Evolutionary conservation across 2,797 vertebrate species (phyloP).

Genomic region (Aphelocoma californica): DNA sequence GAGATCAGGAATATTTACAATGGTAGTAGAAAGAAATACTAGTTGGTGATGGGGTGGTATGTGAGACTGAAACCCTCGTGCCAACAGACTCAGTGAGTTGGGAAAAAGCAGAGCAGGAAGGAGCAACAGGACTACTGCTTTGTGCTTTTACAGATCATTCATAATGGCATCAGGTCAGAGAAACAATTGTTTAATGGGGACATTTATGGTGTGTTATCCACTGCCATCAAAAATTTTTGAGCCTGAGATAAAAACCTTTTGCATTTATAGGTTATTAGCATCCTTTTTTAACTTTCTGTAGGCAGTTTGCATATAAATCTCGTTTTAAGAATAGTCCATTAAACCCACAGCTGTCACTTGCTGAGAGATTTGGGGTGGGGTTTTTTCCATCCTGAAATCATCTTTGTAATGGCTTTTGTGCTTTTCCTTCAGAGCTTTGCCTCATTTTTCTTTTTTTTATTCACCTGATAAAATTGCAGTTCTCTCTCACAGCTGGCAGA

Average conservation of each 20-base stretch:
- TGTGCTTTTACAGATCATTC: background rate
- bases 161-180: background rate
- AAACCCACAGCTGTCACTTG: conserved; percentile 52
- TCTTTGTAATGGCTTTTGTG: conserved; percentile 40
- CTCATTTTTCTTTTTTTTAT: conserved; percentile 8
- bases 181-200: background rate
- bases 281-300: conserved; percentile 30
- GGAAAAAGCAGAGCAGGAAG: background rate
- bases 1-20: background rate
- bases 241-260: conserved; percentile 9
- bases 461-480: conserved; percentile 55
- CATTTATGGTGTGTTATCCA: background rate
- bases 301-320: conserved; percentile 49
- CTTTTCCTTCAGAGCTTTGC: conserved; percentile 20
- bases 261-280: conserved; percentile 4
- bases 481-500: conserved; percentile 46
- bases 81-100: background rate
- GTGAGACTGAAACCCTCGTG: background rate
- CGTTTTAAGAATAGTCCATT: conserved; percentile 43
- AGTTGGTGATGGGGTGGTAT: background rate
- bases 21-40: background rate
- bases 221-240: background rate
- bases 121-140: background rate
- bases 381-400: conserved; percentile 23
- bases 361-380: background rate